Evolutionary conservation across 1,140 invertebrate genomes (phyloP).

Genomic region (Procambarus clarkii): DNA sequence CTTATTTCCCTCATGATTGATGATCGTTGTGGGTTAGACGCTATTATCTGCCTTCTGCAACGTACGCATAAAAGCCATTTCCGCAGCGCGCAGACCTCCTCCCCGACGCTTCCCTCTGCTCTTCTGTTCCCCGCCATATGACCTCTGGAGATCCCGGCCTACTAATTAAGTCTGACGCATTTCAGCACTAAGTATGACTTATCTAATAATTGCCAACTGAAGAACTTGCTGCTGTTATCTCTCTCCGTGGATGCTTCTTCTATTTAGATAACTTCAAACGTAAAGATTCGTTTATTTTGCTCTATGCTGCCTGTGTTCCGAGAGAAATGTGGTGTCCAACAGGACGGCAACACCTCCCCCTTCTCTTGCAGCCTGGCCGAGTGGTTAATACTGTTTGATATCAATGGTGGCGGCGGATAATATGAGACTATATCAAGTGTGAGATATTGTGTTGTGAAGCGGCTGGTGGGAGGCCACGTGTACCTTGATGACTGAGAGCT

Average conservation of each 20-base stretch:
- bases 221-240: constrained; percentile 8
- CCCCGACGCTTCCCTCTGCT: not conserved
- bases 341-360: constrained; percentile 20
- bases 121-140: constrained; percentile 47
- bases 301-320: not conserved
- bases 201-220: constrained; percentile 50
- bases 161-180: constrained; percentile 64
- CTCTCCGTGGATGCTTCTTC: not conserved
- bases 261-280: not conserved
- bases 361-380: constrained; percentile 18
- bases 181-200: constrained; percentile 61
- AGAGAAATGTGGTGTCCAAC: not conserved
- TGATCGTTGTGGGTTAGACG: constrained; percentile 31
- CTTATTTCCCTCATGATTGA: constrained; percentile 69
- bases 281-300: not conserved
- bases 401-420: constrained; percentile 61
- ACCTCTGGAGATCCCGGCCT: constrained; percentile 56
- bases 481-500: not conserved
- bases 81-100: not conserved
- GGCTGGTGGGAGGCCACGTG: constrained; percentile 32
- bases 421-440: constrained; percentile 59
- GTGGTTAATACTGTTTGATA: constrained; percentile 69
- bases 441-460: constrained; percentile 56
- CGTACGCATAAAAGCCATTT: not conserved
- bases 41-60: constrained; percentile 10